A percentile compares a stretch with the other conserved stretches of the same genome.
Evolutionary conservation across 2,113 vertebrate genomes (phyloP).

Genomic region (Fukomys damarensis): DNA sequence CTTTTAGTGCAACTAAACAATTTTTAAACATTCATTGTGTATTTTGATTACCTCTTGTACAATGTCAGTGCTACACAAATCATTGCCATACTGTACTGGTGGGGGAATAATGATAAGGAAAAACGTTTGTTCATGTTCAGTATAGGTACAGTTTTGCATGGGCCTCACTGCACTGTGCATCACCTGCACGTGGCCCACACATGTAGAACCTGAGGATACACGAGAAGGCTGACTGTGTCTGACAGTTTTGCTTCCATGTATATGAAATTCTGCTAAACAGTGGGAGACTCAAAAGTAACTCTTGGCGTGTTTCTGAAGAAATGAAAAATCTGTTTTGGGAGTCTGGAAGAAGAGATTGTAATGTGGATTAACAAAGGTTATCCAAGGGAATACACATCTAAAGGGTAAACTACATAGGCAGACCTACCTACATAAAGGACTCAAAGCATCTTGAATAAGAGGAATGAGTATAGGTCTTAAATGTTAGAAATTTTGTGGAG

Average conservation of each 20-base stretch:
- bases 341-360: neutral
- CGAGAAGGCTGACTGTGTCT: neutral
- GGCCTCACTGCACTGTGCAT: neutral
- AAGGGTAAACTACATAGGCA: neutral
- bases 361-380: neutral
- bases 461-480: neutral
- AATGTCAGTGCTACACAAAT: neutral
- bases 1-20: no score
- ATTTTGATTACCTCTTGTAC: neutral
- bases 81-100: no score
- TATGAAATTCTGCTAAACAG: neutral
- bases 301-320: neutral
- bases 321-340: neutral
- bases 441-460: neutral
- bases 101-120: neutral
- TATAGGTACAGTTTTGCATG: neutral
- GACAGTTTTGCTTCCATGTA: neutral
- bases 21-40: no score
- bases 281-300: neutral
- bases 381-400: neutral
- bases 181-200: neutral
- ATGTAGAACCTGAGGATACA: no score
- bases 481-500: neutral
- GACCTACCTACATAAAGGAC: neutral
- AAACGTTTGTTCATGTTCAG: neutral